A percentile compares a stretch with the other conserved stretches of the same genome.
phyloP scores from a whole-genome alignment of 2,888 invertebrate genomes.

The Dryobota labecula region DNA sequence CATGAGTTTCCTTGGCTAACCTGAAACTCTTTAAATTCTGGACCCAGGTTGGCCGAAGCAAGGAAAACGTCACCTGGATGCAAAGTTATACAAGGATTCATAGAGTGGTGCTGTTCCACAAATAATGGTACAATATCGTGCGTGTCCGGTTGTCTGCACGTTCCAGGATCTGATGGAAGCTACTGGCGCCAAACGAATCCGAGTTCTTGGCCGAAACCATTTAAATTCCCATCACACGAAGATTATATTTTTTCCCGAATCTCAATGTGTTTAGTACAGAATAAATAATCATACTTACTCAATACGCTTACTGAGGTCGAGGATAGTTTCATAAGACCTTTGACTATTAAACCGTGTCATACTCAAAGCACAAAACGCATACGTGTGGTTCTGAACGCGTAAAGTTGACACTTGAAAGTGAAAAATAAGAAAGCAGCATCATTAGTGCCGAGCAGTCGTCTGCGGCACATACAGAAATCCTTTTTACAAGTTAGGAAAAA shows the following conservation, averaged over 20 bases:
- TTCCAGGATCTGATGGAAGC: not conserved
- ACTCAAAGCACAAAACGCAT: not conserved
- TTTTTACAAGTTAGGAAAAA: constrained; percentile 2
- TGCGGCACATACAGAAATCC: not conserved
- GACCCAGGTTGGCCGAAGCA: not conserved
- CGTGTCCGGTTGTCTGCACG: not conserved
- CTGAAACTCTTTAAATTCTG: not conserved
- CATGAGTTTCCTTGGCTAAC: not conserved
- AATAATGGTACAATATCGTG: not conserved
- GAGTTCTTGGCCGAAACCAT: not conserved
- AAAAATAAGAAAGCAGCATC: constrained; percentile 14
- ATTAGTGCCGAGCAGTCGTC: constrained; percentile 4
- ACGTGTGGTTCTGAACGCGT: constrained; percentile 1
- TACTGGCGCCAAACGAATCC: not conserved
- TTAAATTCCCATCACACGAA: not conserved
- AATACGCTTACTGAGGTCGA: not conserved
- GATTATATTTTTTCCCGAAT: not conserved
- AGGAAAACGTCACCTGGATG: no score
- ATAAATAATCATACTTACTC: not conserved
- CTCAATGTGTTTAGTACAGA: not conserved
- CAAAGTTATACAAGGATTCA: no score
- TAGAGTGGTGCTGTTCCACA: not conserved
- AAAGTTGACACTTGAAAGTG: constrained; percentile 1
- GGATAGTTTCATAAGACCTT: not conserved
- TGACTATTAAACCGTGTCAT: not conserved